A percentile compares a stretch with the other conserved stretches of the same genome.
phyloP scores from a whole-genome alignment of 1,140 invertebrate genomes.

The Ceratoteleas bidentatus region DNA sequence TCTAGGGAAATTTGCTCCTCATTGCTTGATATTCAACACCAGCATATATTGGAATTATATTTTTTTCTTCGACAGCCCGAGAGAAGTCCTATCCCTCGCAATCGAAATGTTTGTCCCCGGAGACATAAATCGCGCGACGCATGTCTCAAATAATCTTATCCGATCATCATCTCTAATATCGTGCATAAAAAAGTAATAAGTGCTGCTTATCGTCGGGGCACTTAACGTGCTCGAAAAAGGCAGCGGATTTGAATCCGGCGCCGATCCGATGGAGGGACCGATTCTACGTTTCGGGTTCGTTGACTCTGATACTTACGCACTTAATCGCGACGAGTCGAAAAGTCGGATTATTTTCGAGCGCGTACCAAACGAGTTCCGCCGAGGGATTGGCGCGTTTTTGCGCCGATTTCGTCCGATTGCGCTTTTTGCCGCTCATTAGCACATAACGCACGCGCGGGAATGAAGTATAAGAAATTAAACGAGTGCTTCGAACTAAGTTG shows the following conservation, averaged over 20 bases:
- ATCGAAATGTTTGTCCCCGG: constrained; percentile 64
- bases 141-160: constrained; percentile 60
- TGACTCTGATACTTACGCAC: too few relatives aligned
- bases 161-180: constrained; percentile 53
- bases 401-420: not conserved
- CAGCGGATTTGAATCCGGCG: not conserved
- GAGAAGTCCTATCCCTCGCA: constrained; percentile 46
- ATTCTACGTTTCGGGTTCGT: too few relatives aligned
- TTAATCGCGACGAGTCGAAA: too few relatives aligned
- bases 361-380: too few relatives aligned
- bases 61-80: constrained; percentile 55
- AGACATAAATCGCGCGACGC: constrained; percentile 61
- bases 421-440: not conserved
- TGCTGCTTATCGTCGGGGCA: constrained; percentile 26
- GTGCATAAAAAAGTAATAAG: constrained; percentile 52
- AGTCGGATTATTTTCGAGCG: too few relatives aligned
- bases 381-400: too few relatives aligned
- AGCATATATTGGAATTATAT: constrained; percentile 62
- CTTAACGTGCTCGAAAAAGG: constrained; percentile 12
- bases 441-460: not conserved
- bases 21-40: constrained; percentile 63
- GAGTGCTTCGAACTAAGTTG: too few relatives aligned
- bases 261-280: too few relatives aligned
- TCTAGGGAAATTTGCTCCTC: constrained; percentile 64
- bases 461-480: constrained; percentile 39